Base-by-base conservation (phyloP, 2,113 vertebrate species). In the Choloepus hoffmanni region DNA sequence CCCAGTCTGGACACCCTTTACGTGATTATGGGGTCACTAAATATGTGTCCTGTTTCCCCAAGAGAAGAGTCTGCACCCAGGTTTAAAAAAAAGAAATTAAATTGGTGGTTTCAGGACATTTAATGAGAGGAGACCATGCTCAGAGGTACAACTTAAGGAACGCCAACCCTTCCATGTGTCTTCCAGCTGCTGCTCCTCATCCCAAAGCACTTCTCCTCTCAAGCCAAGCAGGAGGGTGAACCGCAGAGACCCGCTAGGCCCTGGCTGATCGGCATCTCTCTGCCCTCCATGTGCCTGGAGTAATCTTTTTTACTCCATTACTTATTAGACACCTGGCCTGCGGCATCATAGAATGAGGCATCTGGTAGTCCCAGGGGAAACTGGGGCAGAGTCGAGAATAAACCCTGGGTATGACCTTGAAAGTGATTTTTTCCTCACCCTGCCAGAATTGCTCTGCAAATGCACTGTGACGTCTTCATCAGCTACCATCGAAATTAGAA, bases 401-500 rank as follows among this genome's bases (percentile, higher is more conserved):
- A 95, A 95, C 68, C 79, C 76, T 50, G 68, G 48, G 90, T 60
- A 92, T 95, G 95, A 97, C 96, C 96, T 94, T 94, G 85, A 87
- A 82, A 96, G 68, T 74, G 65, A 63, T 76, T 89, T 94, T 95
- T 91, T 90, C 68, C 86, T 89, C 45, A 76, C n/a, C 82, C 72
- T 93, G 94, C 23, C 82, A 30, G 88, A 88, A 85, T 28, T 83
- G 45, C 63, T 82, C 83, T 92, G 95, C 55, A 88, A 96, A 97
- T 85, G 55, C 1, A 10, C 72, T 67, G 24, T 96, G 97, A 95
- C 92, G 95, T 81, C 95, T 95, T 96, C 63, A 96, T 94, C 92
- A 97, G 74, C 28, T 24, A 67, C 70, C 65, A 40, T 97, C 81
- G 67, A 85, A 97, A 97, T 95, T 85, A 97, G 90, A 98, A 89